Evolutionary conservation across 2,113 vertebrate genomes (phyloP).

Genomic region (Hippocampus comes): DNA sequence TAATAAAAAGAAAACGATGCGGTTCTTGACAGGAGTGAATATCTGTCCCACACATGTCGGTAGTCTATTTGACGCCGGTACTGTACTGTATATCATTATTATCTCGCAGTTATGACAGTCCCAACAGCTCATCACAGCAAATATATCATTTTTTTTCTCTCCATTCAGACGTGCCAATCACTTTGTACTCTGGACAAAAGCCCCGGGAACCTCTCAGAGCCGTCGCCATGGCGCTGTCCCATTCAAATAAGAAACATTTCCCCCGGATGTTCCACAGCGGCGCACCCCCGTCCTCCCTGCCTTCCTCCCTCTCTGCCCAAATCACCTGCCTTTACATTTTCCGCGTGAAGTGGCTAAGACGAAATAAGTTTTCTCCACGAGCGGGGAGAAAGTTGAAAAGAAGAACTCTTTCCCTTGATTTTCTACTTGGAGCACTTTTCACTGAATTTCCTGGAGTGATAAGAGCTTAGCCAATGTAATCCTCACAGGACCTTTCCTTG

Average conservation of each 20-base stretch:
- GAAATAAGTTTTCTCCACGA: slow-evolving; percentile 69
- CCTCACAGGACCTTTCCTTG: slow-evolving; percentile 71
- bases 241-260: slow-evolving; percentile 75
- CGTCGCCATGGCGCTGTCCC: slow-evolving; percentile 71
- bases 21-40: too few species aligned
- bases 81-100: too few species aligned
- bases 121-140: too few species aligned
- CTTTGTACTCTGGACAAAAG: slow-evolving; percentile 30
- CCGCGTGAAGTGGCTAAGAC: slow-evolving; percentile 67
- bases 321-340: slow-evolving; percentile 73
- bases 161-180: too few species aligned
- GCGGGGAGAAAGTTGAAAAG: slow-evolving; percentile 71
- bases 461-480: slow-evolving; percentile 79
- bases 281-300: slow-evolving; percentile 48
- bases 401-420: slow-evolving; percentile 72
- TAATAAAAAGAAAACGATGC: too few species aligned
- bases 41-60: too few species aligned
- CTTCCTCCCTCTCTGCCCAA: slow-evolving; percentile 39
- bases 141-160: too few species aligned
- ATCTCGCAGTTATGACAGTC: too few species aligned
- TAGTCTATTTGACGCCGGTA: too few species aligned
- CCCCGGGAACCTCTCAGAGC: slow-evolving; percentile 67
- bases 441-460: slow-evolving; percentile 78
- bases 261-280: slow-evolving; percentile 73
- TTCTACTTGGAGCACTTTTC: slow-evolving; percentile 71